These are phyloP conservation scores for Malurus splendens DNA, from an alignment of 2,797 vertebrate genomes.

Conservation along the genomic window DNA sequence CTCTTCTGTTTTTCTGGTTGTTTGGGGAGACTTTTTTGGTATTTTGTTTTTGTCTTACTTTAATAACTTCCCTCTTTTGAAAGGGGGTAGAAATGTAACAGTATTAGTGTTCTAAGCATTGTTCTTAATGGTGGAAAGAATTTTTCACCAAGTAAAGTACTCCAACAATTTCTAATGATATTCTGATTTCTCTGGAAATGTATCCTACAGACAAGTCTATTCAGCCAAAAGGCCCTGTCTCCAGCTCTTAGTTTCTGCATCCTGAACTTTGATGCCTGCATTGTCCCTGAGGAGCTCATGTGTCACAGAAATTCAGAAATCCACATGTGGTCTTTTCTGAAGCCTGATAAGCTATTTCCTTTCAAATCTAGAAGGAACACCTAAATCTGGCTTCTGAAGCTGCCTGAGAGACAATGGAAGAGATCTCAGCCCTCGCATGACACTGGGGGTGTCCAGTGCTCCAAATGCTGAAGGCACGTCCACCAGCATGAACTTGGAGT, in stretches of 20 bases:
- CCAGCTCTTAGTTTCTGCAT: slow-evolving; percentile 15
- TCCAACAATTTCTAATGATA: background rate
- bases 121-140: background rate
- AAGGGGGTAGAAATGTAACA: background rate
- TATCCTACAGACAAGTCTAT: background rate
- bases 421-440: background rate
- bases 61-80: background rate
- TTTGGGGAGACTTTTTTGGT: too few species aligned
- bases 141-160: background rate
- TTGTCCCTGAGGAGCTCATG: background rate
- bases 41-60: background rate
- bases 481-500: background rate
- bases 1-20: background rate
- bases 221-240: background rate
- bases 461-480: background rate
- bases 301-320: background rate
- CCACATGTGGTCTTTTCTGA: slow-evolving; percentile 42
- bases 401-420: background rate
- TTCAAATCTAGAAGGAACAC: slow-evolving; percentile 27
- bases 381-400: background rate
- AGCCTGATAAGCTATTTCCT: slow-evolving; percentile 20
- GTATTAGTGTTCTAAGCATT: background rate
- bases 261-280: slow-evolving; percentile 44
- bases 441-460: background rate
- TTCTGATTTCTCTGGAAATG: slow-evolving; percentile 6